Percentiles rank a stretch among this genome's conserved stretches.
phyloP scores from a whole-genome alignment of 2,888 invertebrate species.

The Andricus curvator region DNA sequence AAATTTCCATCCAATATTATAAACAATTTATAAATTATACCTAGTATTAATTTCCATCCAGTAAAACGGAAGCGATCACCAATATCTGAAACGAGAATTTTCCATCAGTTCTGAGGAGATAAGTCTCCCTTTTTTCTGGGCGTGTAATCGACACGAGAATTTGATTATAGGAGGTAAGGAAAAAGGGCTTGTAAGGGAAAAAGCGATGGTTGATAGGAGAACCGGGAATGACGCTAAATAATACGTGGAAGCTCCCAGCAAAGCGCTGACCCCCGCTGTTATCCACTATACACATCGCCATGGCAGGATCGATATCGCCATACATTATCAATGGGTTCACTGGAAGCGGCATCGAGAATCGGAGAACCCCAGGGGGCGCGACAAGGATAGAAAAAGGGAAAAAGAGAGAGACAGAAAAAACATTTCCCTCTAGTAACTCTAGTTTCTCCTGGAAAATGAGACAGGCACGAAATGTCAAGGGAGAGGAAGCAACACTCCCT shows the following conservation, averaged over 20 bases:
- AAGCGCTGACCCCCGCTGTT: conserved; percentile 42
- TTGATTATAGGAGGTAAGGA: conserved; percentile 14
- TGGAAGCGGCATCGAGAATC: conserved; percentile 42
- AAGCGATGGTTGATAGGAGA: conserved; percentile 17
- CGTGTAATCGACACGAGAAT: conserved; percentile 11
- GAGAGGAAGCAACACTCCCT: conserved; percentile 18
- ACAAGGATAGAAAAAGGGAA: conserved; percentile 44
- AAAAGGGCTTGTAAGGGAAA: conserved; percentile 21
- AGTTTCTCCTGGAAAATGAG: conserved; percentile 4
- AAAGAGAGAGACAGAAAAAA: conserved; percentile 38
- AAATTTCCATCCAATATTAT: too few relatives aligned
- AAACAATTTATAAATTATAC: neutral
- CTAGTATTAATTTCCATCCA: neutral
- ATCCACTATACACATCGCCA: conserved; percentile 48
- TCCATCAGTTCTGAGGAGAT: neutral
- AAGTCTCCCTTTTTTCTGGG: neutral
- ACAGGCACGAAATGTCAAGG: neutral
- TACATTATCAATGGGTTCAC: conserved; percentile 54
- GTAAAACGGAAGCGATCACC: neutral
- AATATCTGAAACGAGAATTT: neutral
- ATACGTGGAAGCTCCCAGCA: conserved; percentile 42
- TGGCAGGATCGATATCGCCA: conserved; percentile 52
- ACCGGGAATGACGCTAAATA: conserved; percentile 29
- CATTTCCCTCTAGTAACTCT: neutral
- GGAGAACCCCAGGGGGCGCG: conserved; percentile 38